These are phyloP conservation scores for Terrapene triunguis DNA, from an alignment of 2,113 vertebrate genomes.

Conservation along the genomic window DNA sequence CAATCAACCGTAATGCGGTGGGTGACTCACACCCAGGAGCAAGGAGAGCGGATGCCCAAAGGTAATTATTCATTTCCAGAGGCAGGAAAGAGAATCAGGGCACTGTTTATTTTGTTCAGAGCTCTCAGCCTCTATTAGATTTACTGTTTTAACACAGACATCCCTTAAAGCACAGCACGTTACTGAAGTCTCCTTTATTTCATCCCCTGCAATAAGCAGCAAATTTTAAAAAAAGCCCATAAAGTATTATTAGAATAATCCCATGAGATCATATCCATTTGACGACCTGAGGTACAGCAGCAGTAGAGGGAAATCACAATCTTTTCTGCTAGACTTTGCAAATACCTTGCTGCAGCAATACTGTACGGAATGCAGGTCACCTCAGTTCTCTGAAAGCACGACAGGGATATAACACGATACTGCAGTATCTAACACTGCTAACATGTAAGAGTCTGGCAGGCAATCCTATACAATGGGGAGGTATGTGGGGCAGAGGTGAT, in stretches of 20 bases:
- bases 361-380: conserved; percentile 66
- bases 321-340: background rate
- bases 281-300: background rate
- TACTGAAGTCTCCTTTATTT: background rate
- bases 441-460: background rate
- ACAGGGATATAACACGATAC: background rate
- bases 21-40: background rate
- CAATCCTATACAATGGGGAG: background rate
- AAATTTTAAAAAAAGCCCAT: background rate
- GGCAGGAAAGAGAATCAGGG: background rate
- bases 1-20: background rate
- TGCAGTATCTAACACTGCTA: conserved; percentile 30
- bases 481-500: background rate
- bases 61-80: background rate
- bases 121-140: background rate
- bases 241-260: background rate
- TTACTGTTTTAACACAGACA: background rate
- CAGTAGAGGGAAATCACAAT: accelerated
- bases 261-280: background rate
- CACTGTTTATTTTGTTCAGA: background rate
- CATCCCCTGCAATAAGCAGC: background rate
- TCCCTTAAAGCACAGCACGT: background rate
- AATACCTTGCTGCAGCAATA: conserved; percentile 60
- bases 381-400: background rate
- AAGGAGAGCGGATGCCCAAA: background rate